Evolutionary conservation across 2,113 vertebrate genomes (phyloP), one percentile per base, ranked within the genome.

Genomic region (Centropus bengalensis): DNA sequence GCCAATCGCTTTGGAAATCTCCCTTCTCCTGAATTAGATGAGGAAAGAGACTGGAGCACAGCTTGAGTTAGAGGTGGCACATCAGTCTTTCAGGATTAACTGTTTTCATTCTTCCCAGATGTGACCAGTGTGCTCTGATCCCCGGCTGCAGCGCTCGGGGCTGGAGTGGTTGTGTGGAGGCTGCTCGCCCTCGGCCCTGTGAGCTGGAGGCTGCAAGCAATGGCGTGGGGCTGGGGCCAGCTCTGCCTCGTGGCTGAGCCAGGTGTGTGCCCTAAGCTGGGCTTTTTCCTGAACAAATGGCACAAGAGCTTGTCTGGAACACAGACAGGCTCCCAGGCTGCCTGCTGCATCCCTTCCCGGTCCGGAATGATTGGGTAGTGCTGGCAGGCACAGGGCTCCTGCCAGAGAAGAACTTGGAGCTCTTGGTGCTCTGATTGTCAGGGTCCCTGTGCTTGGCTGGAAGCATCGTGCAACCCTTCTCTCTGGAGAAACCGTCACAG

Each of bases 201-300:
- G 6, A 42, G 33, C 52, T 22, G 27, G 23, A 26, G 2, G 21
- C 33, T 62, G 28, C 21, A 10, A 28, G 17, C 23, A 36, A 3
- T 21, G 1, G 1, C 8, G 13, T n/a, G 0, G 0, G 19, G 20
- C 32, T 49, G 33, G 23, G 14, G 9, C 59, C 16, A 17, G n/a
- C 24, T 49, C n/a, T 45, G 17, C 16, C n/a, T 58, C 3, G 1
- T 27, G 8, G 56, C 40, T 67, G 14, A 74, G 51, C 55, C 13
- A 36, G 27, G 27, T n/a, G 8, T 33, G n/a, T 78, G 55, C 54
- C n/a, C 32, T 18, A 32, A 16, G 33, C 23, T 67, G 66, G 49
- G 27, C 71, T 64, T 42, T 32, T 3, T n/a, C 32, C 54, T 47
- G 38, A 54, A n/a, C 4, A 30, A 42, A 14, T 3, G 38, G 18